Evolutionary conservation across 2,888 invertebrate species (phyloP).

Genomic region (Desoria tigrina): DNA sequence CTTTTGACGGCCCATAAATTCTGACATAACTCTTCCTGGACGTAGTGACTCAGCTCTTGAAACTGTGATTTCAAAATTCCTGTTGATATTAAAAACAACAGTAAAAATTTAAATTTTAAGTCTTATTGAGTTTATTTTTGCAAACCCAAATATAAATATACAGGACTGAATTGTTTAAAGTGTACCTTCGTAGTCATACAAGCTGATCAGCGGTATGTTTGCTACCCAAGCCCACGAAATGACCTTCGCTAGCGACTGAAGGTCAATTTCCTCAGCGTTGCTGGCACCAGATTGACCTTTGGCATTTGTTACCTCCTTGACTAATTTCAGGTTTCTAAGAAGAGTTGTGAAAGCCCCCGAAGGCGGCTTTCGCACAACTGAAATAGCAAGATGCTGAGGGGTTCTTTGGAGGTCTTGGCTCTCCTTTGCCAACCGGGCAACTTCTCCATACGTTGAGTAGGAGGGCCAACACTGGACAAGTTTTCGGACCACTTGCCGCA

Average conservation of each 20-base stretch:
- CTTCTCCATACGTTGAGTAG: constrained; percentile 6
- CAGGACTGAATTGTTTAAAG: constrained; percentile 12
- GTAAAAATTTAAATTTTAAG: not conserved
- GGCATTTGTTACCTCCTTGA: not conserved
- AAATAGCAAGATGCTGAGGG: constrained; percentile 46
- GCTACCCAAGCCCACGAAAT: constrained; percentile 49
- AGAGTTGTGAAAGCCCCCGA: constrained; percentile 23
- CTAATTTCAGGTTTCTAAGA: not conserved
- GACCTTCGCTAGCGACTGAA: constrained; percentile 42
- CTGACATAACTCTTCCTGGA: constrained; percentile 47
- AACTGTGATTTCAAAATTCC: constrained; percentile 39
- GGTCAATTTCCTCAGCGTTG: constrained; percentile 27
- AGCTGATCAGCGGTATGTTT: constrained; percentile 44
- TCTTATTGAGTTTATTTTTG: not conserved
- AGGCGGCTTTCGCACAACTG: constrained; percentile 28
- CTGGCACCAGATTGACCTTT: not conserved
- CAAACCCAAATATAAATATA: not conserved
- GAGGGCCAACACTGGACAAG: constrained; percentile 41
- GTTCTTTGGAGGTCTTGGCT: not conserved
- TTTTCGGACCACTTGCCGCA: constrained; percentile 27
- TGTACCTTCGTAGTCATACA: constrained; percentile 50
- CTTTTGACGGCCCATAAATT: constrained; percentile 47
- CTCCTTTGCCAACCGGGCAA: no score
- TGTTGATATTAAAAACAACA: constrained; percentile 4
- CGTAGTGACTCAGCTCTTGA: constrained; percentile 38